Percentiles rank a stretch among this genome's conserved stretches.
Conservation (phyloP, 1,140 invertebrate genomes). For the Bombus waltoni region DNA sequence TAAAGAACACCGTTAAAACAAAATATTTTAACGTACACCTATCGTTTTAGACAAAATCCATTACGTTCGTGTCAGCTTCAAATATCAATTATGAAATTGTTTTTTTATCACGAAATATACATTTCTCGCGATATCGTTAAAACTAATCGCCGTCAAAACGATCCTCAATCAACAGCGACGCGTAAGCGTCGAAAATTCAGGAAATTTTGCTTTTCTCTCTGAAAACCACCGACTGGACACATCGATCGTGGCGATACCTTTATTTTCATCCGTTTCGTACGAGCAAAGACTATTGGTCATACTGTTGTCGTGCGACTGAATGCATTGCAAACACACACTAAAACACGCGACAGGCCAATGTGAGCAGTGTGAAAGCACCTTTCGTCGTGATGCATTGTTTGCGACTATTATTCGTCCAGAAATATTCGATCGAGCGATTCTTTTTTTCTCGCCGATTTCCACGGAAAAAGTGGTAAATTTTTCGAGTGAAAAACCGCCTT, state of each 20-base stretch:
- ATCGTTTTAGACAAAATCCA: too few species aligned
- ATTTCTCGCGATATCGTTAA: not conserved
- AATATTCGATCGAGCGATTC: not conserved
- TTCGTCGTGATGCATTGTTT: not conserved
- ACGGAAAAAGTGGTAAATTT: not conserved
- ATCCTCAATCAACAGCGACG: not conserved
- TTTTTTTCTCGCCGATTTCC: not conserved
- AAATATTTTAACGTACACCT: too few species aligned
- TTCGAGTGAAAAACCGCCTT: not conserved
- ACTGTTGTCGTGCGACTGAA: not conserved
- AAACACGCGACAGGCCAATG: not conserved
- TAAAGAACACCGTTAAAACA: too few species aligned
- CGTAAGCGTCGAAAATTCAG: not conserved
- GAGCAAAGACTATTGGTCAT: not conserved
- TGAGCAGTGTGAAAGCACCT: slow-evolving; percentile 11
- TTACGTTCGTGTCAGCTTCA: too few species aligned
- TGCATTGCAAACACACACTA: not conserved
- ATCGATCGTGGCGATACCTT: slow-evolving; percentile 1
- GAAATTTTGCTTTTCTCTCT: not conserved
- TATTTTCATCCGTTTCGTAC: not conserved
- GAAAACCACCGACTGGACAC: not conserved
- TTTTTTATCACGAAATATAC: too few species aligned
- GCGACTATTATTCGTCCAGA: not conserved
- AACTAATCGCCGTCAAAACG: not conserved
- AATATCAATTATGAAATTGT: too few species aligned